Conservation (phyloP, 2,797 vertebrate species). For the Benthosema pterotum region DNA sequence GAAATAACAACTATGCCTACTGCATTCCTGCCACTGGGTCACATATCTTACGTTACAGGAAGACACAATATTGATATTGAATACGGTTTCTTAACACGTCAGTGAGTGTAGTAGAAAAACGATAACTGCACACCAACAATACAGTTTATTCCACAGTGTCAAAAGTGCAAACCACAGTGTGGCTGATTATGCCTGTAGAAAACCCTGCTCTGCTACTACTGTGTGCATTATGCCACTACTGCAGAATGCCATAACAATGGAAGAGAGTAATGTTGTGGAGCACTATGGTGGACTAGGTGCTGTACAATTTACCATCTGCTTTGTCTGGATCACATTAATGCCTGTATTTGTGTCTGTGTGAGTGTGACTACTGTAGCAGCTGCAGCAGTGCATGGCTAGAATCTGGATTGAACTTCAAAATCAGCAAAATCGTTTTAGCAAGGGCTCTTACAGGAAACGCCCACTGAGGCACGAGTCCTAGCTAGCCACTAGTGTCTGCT, state of each 20-base stretch:
- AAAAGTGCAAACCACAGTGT: conserved; percentile 28
- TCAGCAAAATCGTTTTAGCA: conserved; percentile 5
- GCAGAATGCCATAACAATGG: conserved; percentile 35
- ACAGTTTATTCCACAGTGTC: conserved; percentile 1
- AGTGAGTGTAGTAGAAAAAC: conserved; percentile 7
- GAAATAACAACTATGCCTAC: conserved; percentile 1
- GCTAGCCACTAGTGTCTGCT: no score
- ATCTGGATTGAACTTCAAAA: conserved; percentile 15
- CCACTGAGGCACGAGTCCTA: not conserved
- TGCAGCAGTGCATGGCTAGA: conserved; percentile 4
- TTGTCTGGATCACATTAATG: conserved; percentile 18
- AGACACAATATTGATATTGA: conserved; percentile 6
- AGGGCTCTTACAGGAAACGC: conserved; percentile 2
- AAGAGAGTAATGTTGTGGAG: conserved; percentile 4
- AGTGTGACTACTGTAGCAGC: conserved; percentile 20
- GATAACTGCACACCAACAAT: not conserved
- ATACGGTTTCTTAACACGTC: not conserved
- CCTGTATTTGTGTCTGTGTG: not conserved
- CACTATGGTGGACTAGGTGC: not conserved
- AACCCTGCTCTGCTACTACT: conserved; percentile 25
- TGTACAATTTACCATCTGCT: not conserved
- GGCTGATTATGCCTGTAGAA: conserved; percentile 28
- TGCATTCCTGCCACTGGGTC: conserved; percentile 15
- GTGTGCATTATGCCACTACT: conserved; percentile 20
- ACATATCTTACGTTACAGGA: conserved; percentile 25